Percentiles rank a stretch among this genome's conserved stretches.
Conservation (phyloP, 2,888 invertebrate species). For the Callosobruchus maculatus region DNA sequence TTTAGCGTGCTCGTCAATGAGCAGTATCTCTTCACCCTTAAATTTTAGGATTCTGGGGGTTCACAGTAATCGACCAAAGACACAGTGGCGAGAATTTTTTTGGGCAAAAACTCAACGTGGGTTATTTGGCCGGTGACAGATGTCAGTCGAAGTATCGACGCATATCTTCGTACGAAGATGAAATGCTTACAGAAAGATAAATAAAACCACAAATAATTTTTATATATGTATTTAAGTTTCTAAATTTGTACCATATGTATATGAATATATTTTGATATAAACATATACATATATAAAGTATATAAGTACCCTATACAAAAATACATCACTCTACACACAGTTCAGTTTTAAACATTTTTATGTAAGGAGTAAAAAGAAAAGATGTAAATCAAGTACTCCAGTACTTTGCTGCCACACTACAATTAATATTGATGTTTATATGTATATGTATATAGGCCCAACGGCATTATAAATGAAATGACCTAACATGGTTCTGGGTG, state of each 20-base stretch:
- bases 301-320: conserved; percentile 52
- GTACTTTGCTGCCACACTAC: neutral
- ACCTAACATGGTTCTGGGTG: neutral
- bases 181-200: no score
- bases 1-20: no score
- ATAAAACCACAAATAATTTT: conserved; percentile 4
- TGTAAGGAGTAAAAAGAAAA: conserved; percentile 19
- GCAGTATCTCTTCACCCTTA: no score
- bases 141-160: no score
- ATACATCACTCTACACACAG: conserved; percentile 51
- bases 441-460: neutral
- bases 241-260: conserved; percentile 48
- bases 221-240: conserved; percentile 35
- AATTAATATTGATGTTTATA: neutral
- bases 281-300: conserved; percentile 38
- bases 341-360: conserved; percentile 35
- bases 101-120: no score
- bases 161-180: no score
- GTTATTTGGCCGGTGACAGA: no score
- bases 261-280: neutral
- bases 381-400: conserved; percentile 1
- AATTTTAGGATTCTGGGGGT: no score
- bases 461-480: neutral
- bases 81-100: no score
- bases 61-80: no score